Evolutionary conservation across 2,113 vertebrate genomes (phyloP).

Genomic region (Pycnonotus jocosus): DNA sequence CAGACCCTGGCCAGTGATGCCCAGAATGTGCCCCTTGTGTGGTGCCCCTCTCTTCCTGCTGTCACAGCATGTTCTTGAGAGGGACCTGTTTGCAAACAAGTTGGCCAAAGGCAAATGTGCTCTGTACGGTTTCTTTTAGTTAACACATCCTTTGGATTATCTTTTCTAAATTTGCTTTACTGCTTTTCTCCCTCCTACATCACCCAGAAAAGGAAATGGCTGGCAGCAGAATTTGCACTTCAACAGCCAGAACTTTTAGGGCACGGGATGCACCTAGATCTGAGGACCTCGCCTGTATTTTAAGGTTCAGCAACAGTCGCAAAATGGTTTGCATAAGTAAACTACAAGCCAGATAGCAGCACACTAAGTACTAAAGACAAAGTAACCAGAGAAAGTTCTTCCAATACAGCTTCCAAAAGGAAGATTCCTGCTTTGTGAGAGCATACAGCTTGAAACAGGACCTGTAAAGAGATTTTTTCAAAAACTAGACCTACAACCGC

Average conservation of each 20-base stretch:
- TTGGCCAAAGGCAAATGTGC: background rate
- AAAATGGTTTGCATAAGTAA: background rate
- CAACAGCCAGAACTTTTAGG: background rate
- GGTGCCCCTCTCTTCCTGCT: background rate
- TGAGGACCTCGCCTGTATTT: background rate
- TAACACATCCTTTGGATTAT: background rate
- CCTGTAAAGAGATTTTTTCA: background rate
- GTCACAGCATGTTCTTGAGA: background rate
- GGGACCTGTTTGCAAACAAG: background rate
- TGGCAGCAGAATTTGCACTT: background rate
- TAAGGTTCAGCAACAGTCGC: background rate
- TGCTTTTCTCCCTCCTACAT: background rate
- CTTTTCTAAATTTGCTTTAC: background rate
- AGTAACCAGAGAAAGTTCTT: background rate
- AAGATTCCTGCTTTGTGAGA: background rate
- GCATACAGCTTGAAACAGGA: background rate
- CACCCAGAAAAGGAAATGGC: background rate
- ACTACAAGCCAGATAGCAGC: background rate
- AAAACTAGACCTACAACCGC: background rate
- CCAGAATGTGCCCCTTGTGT: accelerated
- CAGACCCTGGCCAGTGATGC: too few species aligned
- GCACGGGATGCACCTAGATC: background rate
- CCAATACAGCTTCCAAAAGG: background rate
- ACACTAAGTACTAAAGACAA: background rate
- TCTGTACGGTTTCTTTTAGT: background rate